These are phyloP conservation scores for Drosophila parabipectinata DNA, from an alignment of 1,140 invertebrate genomes.

Conservation along the genomic window DNA sequence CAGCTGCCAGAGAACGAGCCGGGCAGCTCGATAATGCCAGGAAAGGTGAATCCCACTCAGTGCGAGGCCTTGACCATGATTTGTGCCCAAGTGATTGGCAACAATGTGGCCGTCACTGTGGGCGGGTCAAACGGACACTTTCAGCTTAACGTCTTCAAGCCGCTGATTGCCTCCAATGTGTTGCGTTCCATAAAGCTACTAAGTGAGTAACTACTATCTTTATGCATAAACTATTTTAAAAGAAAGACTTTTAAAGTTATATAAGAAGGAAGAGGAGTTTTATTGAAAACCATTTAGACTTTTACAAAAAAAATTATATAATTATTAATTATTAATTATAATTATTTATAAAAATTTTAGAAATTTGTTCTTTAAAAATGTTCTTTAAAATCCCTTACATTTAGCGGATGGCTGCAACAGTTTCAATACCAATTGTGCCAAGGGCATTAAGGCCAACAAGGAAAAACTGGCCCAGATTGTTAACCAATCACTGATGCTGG, in stretches of 20 bases:
- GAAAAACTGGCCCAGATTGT: slow-evolving; percentile 93
- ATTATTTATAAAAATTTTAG: too few species aligned
- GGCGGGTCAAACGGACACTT: slow-evolving; percentile 99
- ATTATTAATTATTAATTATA: too few species aligned
- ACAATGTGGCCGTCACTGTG: slow-evolving; percentile 96
- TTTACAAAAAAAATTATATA: too few species aligned
- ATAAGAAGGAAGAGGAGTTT: too few species aligned
- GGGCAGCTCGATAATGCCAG: slow-evolving; percentile 99
- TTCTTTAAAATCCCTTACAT: neutral
- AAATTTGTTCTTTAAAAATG: too few species aligned
- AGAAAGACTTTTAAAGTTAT: too few species aligned
- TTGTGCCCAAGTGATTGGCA: slow-evolving; percentile 99
- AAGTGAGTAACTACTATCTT: slow-evolving; percentile 84
- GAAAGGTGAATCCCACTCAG: slow-evolving; percentile 99
- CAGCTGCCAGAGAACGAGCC: slow-evolving; percentile 98
- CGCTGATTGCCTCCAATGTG: slow-evolving; percentile 97
- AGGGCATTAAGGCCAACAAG: slow-evolving; percentile 94
- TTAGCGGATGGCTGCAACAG: slow-evolving; percentile 90
- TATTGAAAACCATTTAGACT: too few species aligned
- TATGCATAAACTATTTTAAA: too few species aligned
- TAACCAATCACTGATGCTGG: slow-evolving; percentile 98
- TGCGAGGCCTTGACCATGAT: slow-evolving; percentile 99
- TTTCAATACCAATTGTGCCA: slow-evolving; percentile 96
- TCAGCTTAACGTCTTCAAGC: slow-evolving; percentile 99
- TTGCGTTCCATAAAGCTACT: slow-evolving; percentile 95